Evolutionary conservation across 1,140 invertebrate species (phyloP), one percentile per base, ranked within the genome.

Genomic region (Neodiprion fabricii): DNA sequence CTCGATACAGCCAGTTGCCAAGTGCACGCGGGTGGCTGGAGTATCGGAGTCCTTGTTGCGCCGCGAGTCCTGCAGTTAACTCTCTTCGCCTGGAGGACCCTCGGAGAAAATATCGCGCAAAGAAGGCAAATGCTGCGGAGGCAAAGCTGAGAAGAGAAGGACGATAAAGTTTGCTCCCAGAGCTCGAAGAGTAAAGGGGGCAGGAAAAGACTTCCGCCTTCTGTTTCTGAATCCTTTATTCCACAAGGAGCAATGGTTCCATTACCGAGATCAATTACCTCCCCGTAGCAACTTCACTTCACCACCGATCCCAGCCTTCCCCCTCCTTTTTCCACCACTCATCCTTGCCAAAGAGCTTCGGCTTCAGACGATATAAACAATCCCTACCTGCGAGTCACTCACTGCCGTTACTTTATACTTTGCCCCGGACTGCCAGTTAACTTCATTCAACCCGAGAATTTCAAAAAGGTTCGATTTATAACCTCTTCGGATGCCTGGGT

Each of bases 261-360:
- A 61, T 61, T 61, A 61, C 53, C n/a, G 53, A 61, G 53, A 61
- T 61, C 53, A 61, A 61, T 61, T 61, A 61, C 5, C 53, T 61
- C 53, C 5, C 5, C n/a, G 11, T 61, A 40, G 28, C 28, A 40
- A 40, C 28, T 40, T 40, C 5, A 40, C 28, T 40, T 40, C 28
- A 5, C 7, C 53, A 12, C 53, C 53, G n/a, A 40, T n/a, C 53
- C 9, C 53, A 12, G 11, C 53, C 14, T 9, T 9, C n/a, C 9
- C 53, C 53, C 53, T 9, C 5, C 53, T 40, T 40, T 40, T 40
- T 40, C 28, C 28, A 40, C 28, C 28, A 40, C 28, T 40, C 28
- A 40, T 40, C 28, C 28, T 3, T 40, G n/a, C 53, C 53, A 61
- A 17, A 61, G 53, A 61, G 53, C 53, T 61, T 3, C 53, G 7